Conservation (phyloP, 2,797 vertebrate species). For the Luscinia megarhynchos region DNA sequence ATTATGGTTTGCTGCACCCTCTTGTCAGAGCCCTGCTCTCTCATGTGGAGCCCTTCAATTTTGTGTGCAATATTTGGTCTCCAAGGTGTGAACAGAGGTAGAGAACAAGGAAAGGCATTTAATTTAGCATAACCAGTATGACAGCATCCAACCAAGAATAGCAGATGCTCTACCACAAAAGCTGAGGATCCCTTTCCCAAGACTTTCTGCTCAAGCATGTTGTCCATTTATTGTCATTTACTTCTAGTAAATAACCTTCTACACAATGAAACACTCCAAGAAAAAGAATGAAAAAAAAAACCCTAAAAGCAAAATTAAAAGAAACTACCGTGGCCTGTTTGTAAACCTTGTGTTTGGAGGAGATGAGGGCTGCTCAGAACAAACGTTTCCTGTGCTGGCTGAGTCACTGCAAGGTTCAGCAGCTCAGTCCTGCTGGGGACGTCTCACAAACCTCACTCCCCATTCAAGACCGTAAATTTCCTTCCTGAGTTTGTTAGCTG, state of each 20-base stretch:
- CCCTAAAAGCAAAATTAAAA: not conserved
- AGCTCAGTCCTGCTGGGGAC: not conserved
- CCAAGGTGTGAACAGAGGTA: not conserved
- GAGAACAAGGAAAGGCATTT: not conserved
- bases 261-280: not conserved
- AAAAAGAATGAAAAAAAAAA: not conserved
- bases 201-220: not conserved
- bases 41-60: not conserved
- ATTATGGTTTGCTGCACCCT: not conserved
- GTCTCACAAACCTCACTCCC: not conserved
- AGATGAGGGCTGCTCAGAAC: constrained; percentile 53
- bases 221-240: not conserved
- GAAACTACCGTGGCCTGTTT: not conserved
- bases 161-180: not conserved
- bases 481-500: constrained; percentile 69
- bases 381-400: not conserved
- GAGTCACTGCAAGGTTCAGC: constrained; percentile 32
- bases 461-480: constrained; percentile 66
- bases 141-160: not conserved
- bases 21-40: not conserved
- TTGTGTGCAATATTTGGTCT: not conserved
- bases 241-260: not conserved
- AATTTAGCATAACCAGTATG: not conserved
- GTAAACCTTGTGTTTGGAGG: constrained; percentile 1
- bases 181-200: not conserved